phyloP scores from a whole-genome alignment of 2,888 invertebrate species.

The Theristus sp. region DNA sequence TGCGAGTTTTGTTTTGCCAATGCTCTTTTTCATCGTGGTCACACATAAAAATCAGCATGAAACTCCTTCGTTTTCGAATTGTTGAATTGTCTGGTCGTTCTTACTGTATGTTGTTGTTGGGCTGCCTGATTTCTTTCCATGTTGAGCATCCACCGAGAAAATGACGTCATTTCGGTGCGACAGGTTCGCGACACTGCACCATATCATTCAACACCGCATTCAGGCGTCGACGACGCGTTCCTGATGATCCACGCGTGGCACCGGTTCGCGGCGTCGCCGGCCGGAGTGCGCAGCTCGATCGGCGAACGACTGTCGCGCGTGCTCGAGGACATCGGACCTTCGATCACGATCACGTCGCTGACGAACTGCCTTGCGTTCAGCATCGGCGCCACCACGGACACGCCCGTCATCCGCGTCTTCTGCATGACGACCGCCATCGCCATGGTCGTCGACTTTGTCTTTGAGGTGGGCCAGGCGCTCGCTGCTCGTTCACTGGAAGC shows the following conservation, averaged over 20 bases:
- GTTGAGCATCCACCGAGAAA: too few relatives aligned
- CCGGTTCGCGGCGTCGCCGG: background rate
- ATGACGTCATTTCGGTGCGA: too few relatives aligned
- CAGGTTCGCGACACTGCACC: too few relatives aligned
- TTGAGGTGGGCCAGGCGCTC: too few relatives aligned
- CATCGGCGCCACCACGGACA: slow-evolving; percentile 8
- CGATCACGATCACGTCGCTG: slow-evolving; percentile 10
- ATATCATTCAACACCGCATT: too few relatives aligned
- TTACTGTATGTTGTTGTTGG: too few relatives aligned
- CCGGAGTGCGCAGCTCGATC: background rate
- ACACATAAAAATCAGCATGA: background rate
- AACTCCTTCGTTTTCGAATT: too few relatives aligned
- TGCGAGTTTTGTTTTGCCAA: background rate
- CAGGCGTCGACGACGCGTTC: slow-evolving; percentile 13
- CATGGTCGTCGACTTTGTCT: slow-evolving; percentile 10
- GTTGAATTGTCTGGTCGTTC: background rate
- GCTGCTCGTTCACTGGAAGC: too few relatives aligned
- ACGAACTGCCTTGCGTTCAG: slow-evolving; percentile 12
- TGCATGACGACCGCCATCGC: slow-evolving; percentile 10
- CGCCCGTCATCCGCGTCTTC: slow-evolving; percentile 11
- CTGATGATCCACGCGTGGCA: slow-evolving; percentile 11
- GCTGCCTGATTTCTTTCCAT: too few relatives aligned
- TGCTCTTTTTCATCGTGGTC: background rate
- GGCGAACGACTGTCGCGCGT: background rate
- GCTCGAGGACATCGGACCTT: slow-evolving; percentile 10